Percentiles rank a stretch among this genome's conserved stretches.
These are phyloP conservation scores for Malurus splendens DNA, from an alignment of 2,797 vertebrate species.

Conservation along the genomic window DNA sequence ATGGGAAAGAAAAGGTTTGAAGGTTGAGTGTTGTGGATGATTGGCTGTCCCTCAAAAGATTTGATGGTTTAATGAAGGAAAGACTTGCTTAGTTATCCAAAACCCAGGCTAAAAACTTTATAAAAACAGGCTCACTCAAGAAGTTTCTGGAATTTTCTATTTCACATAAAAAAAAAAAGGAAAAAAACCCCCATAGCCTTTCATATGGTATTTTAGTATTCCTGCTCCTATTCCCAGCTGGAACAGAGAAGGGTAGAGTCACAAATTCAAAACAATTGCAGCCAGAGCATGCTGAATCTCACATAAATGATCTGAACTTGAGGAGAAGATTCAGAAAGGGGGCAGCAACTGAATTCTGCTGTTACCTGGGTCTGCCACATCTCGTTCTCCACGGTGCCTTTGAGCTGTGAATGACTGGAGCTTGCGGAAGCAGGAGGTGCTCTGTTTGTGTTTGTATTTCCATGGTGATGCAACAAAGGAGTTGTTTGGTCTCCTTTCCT, in stretches of 20 bases:
- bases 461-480: neutral
- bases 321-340: neutral
- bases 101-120: neutral
- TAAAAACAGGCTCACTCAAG: neutral
- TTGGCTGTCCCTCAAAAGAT: neutral
- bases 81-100: neutral
- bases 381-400: rapidly evolving
- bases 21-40: neutral
- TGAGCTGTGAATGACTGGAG: neutral
- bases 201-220: neutral
- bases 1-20: neutral
- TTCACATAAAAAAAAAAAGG: neutral
- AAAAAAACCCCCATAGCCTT: rapidly evolving
- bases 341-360: neutral
- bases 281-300: neutral
- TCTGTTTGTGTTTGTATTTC: constrained; percentile 21
- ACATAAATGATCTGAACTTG: neutral
- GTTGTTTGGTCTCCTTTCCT: neutral
- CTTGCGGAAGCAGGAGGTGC: neutral
- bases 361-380: neutral
- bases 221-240: neutral
- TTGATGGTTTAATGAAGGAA: neutral
- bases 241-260: neutral
- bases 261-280: neutral
- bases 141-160: neutral